Conservation (phyloP, 2,113 vertebrate species). For the Mugil cephalus region DNA sequence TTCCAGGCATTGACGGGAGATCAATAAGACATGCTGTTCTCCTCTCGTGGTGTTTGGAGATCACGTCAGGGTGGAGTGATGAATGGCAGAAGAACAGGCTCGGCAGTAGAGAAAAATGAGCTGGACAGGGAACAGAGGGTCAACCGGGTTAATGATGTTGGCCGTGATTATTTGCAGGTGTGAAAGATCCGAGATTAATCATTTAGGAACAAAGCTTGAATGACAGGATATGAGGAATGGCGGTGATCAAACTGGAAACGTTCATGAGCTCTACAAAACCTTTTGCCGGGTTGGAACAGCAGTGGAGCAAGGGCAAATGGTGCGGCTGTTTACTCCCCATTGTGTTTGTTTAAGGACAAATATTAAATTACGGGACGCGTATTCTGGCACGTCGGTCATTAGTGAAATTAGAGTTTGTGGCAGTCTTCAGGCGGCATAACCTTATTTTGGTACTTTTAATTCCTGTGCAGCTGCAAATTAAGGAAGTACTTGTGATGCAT, state of each 20-base stretch:
- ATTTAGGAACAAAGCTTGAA: slow-evolving; percentile 57
- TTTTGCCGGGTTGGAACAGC: slow-evolving; percentile 35
- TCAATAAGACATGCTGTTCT: slow-evolving; percentile 76
- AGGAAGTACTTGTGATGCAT: slow-evolving; percentile 6
- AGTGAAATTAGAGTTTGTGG: background rate
- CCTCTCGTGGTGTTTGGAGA: slow-evolving; percentile 65
- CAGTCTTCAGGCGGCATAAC: no score
- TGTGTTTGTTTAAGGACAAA: slow-evolving; percentile 11
- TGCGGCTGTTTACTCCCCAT: slow-evolving; percentile 12
- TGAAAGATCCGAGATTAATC: slow-evolving; percentile 76
- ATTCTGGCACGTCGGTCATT: no score
- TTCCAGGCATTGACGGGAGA: slow-evolving; percentile 69
- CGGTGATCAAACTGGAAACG: slow-evolving; percentile 60
- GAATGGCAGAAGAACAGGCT: slow-evolving; percentile 68
- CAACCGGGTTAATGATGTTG: slow-evolving; percentile 78
- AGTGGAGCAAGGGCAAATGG: slow-evolving; percentile 24
- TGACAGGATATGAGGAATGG: slow-evolving; percentile 65
- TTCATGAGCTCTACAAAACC: slow-evolving; percentile 56
- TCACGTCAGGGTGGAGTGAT: slow-evolving; percentile 73
- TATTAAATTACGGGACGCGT: slow-evolving; percentile 6
- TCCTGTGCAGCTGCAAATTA: background rate
- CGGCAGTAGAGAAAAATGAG: slow-evolving; percentile 68
- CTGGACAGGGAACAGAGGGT: slow-evolving; percentile 62
- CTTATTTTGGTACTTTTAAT: slow-evolving; percentile 8
- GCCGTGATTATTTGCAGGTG: slow-evolving; percentile 78